phyloP scores from a whole-genome alignment of 2,888 invertebrate species.

The Drosophila phalerata region DNA sequence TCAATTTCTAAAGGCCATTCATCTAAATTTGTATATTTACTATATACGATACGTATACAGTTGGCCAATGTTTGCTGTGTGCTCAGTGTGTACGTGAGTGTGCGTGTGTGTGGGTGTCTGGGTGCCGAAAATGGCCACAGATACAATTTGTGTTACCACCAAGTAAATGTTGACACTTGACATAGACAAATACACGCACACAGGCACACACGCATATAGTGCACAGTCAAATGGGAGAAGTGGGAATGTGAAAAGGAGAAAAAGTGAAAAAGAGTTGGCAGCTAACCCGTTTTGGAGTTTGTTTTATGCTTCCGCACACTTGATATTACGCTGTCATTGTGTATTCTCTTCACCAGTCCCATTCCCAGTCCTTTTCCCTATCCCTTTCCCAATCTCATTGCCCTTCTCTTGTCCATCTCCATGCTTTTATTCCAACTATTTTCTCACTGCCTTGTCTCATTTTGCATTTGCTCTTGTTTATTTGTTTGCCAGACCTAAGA shows the following conservation, averaged over 20 bases:
- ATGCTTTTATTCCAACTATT: constrained; percentile 20
- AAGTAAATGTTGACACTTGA: constrained; percentile 80
- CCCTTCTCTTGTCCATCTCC: background rate
- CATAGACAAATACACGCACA: constrained; percentile 65
- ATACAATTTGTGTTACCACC: constrained; percentile 80
- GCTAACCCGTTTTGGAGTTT: constrained; percentile 76
- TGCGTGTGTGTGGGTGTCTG: constrained; percentile 34
- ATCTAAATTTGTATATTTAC: constrained; percentile 2
- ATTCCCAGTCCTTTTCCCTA: background rate
- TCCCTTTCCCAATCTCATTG: too few species aligned
- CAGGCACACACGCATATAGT: too few species aligned
- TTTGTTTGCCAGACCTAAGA: constrained; percentile 25
- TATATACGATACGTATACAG: background rate
- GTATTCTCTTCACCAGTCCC: constrained; percentile 22
- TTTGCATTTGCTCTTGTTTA: constrained; percentile 35
- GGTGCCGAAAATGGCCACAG: constrained; percentile 68
- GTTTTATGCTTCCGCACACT: constrained; percentile 80
- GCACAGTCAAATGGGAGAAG: background rate
- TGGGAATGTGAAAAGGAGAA: background rate
- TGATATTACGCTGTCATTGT: constrained; percentile 74
- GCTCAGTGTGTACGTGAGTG: constrained; percentile 12
- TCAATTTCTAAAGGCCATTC: constrained; percentile 16
- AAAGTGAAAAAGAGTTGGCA: constrained; percentile 45
- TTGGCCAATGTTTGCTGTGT: constrained; percentile 13
- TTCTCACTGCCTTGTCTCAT: constrained; percentile 32